These are phyloP conservation scores for Palythoa grandis DNA, from an alignment of 92 coral and sea anemone genomes.

Conservation along the genomic window DNA sequence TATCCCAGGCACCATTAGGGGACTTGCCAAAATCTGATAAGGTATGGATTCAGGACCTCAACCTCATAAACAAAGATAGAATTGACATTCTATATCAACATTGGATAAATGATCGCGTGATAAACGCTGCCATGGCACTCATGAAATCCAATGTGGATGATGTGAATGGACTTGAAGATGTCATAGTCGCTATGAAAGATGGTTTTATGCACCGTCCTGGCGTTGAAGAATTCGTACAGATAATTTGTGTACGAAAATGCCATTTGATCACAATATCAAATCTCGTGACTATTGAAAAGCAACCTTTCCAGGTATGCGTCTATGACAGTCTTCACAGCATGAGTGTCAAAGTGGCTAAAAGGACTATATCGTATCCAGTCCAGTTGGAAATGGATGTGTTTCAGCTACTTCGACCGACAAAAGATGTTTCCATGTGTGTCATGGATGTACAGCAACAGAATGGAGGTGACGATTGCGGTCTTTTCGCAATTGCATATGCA, in stretches of 20 bases:
- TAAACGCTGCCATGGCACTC: constrained; percentile 48
- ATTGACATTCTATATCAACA: constrained; percentile 36
- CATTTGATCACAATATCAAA: constrained; percentile 16
- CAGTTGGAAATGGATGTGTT: constrained; percentile 57
- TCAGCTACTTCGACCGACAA: background rate
- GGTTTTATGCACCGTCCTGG: constrained; percentile 42
- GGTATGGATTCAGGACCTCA: constrained; percentile 8
- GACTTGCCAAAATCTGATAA: background rate
- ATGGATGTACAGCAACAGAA: constrained; percentile 54
- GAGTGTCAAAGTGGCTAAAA: constrained; percentile 18
- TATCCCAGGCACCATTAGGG: background rate
- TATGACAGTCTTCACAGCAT: constrained; percentile 54
- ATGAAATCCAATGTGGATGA: constrained; percentile 36
- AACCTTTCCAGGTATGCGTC: background rate
- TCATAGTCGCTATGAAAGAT: constrained; percentile 46
- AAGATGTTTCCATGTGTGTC: constrained; percentile 17
- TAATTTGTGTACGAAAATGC: background rate
- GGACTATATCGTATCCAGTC: constrained; percentile 58
- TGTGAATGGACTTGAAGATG: constrained; percentile 60
- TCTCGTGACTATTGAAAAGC: background rate
- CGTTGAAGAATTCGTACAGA: background rate
- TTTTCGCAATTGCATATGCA: constrained; percentile 54
- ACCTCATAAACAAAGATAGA: constrained; percentile 46
- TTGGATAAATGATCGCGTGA: constrained; percentile 62
- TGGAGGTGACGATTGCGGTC: constrained; percentile 50